Base-by-base conservation (phyloP, 2,888 invertebrate genomes). In the Epirrhoe alternata region DNA sequence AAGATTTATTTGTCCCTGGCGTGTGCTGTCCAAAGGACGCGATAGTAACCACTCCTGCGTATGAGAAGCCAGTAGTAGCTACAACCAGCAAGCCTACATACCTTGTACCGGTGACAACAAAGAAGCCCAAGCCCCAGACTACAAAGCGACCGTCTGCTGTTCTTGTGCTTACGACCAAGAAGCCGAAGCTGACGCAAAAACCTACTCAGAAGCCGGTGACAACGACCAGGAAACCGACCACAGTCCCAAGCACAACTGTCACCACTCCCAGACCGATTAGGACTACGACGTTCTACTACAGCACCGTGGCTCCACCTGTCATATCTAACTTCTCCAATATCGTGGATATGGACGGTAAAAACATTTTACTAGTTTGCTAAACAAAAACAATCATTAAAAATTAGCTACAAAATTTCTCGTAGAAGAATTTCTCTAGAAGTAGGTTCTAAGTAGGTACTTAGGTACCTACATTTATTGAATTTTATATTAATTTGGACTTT, bases 1-100 rank as follows among this genome's bases (percentile, higher is more conserved):
- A 98, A 89, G 97, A 97, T 70, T 93, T 98, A 1, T 98, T 98
- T 79, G 97, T 97, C 1, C 98, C 98, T 0, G 98, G 98, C 0
- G 98, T 98, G 1, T 98, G 98, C 82, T 98, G 98, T 85, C 98
- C 98, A 7, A 88, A 93, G 77, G 93, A 92, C 77, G 90, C 83
- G 0, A 80, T 90, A 4, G 82, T 87, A n/a, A 80, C 86, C 5
- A 77, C 85, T 0, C 76, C 80, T 1, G 75, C 77, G n/a, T 64
- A 78, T 10, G 93, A 93, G 67, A 88, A 81, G 30, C 89, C 92
- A 6, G 77, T 87, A 0, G 60, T 88, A 1, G 74, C 86, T 0
- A 87, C 92, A 0, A 90, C 92, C 0, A 88, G 83, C 64, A 90
- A 88, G 49, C 91, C 93, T 0, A 93, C 93, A 0, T 89, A 87